Conservation (phyloP, 35 echinoderm and acorn worm species). For the Ptychodera flava region DNA sequence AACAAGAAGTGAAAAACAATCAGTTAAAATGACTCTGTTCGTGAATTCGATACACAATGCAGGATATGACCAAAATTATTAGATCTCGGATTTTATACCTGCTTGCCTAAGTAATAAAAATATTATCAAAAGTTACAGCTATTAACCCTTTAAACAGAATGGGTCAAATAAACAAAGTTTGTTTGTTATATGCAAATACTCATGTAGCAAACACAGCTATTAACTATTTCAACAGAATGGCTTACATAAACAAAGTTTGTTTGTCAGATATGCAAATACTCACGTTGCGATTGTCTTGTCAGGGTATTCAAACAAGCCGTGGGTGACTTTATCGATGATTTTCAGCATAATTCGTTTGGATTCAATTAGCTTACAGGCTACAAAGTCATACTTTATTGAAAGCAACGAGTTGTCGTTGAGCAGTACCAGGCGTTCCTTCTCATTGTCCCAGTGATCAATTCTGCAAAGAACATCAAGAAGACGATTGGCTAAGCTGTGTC, state of each 20-base stretch:
- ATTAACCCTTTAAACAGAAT: no score
- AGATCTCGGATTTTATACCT: no score
- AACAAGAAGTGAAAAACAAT: neutral
- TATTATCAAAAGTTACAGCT: no score
- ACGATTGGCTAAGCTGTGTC: neutral
- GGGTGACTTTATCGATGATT: conserved; percentile 51
- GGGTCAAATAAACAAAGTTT: no score
- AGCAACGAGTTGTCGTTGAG: conserved; percentile 58
- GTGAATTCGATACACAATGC: no score
- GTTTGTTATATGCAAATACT: no score
- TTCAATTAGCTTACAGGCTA: conserved; percentile 40
- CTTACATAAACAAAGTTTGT: no score
- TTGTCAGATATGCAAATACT: no score
- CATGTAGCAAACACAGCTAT: no score
- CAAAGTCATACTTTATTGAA: conserved; percentile 85
- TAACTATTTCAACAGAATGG: no score
- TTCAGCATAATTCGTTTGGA: conserved; percentile 40
- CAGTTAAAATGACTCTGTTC: neutral
- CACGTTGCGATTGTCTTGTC: conserved; percentile 84
- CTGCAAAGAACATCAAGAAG: neutral
- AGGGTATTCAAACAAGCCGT: conserved; percentile 71
- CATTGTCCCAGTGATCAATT: conserved; percentile 97
- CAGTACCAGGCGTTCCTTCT: conserved; percentile 66
- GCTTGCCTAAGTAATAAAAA: no score
- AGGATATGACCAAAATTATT: no score